Evolutionary conservation across 2,888 invertebrate species (phyloP).

Genomic region (Sclerodermus sp.): DNA sequence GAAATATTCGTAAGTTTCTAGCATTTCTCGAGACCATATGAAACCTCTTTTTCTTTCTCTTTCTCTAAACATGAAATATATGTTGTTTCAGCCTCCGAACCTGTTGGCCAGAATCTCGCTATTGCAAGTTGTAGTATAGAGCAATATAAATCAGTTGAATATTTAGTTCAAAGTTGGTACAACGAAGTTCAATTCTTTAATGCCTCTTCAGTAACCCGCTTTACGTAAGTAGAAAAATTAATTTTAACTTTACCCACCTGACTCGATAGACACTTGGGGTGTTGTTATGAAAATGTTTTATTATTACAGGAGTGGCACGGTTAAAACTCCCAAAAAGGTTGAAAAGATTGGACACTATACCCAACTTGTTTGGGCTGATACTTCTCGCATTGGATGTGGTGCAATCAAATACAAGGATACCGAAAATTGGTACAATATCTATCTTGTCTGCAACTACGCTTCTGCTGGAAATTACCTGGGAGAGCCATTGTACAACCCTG

Average conservation of each 20-base stretch:
- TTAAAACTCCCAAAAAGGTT: too few relatives aligned
- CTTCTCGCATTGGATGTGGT: conserved; percentile 59
- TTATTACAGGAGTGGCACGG: too few relatives aligned
- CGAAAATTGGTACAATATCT: conserved; percentile 32
- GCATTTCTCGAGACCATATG: too few relatives aligned
- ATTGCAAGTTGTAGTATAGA: too few relatives aligned
- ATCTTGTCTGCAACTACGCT: conserved; percentile 57
- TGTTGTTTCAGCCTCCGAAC: too few relatives aligned
- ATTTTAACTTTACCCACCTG: too few relatives aligned
- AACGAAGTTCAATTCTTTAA: conserved; percentile 46
- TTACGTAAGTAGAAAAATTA: conserved; percentile 6
- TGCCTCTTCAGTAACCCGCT: conserved; percentile 7
- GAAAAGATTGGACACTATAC: conserved; percentile 52
- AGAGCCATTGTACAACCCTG: conserved; percentile 40
- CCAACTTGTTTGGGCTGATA: conserved; percentile 60
- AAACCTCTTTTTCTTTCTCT: neutral
- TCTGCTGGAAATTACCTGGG: conserved; percentile 50
- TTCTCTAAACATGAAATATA: too few relatives aligned
- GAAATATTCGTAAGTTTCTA: conserved; percentile 47
- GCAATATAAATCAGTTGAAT: neutral
- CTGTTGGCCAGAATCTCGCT: too few relatives aligned
- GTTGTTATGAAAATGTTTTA: too few relatives aligned
- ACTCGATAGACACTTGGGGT: too few relatives aligned
- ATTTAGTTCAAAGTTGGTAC: conserved; percentile 42
- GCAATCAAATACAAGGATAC: conserved; percentile 46